Base-by-base conservation (phyloP, 1,140 invertebrate species). In the Solenopsis fugax region DNA sequence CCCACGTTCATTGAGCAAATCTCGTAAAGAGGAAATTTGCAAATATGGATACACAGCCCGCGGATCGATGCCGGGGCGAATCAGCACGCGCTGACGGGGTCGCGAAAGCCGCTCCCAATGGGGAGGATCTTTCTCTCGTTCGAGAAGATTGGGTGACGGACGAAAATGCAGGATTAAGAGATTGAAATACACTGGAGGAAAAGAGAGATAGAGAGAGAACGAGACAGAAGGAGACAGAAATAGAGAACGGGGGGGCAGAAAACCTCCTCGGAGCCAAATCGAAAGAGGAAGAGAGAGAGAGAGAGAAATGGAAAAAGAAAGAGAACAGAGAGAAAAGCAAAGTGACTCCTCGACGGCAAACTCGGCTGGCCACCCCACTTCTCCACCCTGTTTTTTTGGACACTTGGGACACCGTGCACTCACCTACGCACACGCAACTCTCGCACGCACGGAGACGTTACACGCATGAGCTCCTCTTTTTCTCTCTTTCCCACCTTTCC, bases 151-250 rank as follows among this genome's bases (percentile, higher is more conserved):
- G 58, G 58, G 21, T 75, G 73, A 75, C 52, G 37, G 67, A 62
- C 37, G 58, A 80, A 90, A 90, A 89, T 87, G 64, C 71, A 12
- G 62, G 85, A 88, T 90, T 89, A 82, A 65, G 52, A 69, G 54
- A 37, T n/a, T 75, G n/a, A 82, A 73, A 56, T 78, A 80, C 34
- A 60, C 1, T 48, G 50, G 37, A 16, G 41, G 12, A 24, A 48
- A 41, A n/a, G 21, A 69, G n/a, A 21, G 29, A 78, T 29, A 29
- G 29, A 29, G 29, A 29, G 29, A 29, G 29, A 29, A 29, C 29
- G 58, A 34, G 34, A 12, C 5, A 24, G 58, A 65, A 69, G 50
- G 24, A 78, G 24, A 56, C 54, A 37, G 54, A 88, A 84, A 52
- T 71, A 54, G 69, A 75, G 75, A 60, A 41, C 54, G 52, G 45